phyloP scores from a whole-genome alignment of 2,888 invertebrate genomes.

The Parnassius glacialis region DNA sequence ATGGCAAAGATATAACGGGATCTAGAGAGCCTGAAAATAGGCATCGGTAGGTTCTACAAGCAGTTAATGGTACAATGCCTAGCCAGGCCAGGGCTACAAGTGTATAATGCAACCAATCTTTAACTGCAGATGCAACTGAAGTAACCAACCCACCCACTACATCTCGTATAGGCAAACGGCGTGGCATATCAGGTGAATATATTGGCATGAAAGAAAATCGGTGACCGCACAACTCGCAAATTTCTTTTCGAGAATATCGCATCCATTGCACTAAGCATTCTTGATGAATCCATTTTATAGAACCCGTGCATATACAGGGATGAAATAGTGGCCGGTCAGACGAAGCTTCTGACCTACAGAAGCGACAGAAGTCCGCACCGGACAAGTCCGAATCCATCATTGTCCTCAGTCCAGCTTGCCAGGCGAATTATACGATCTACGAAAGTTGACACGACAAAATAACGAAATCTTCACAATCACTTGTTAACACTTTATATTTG shows the following conservation, averaged over 20 bases:
- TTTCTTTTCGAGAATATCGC: conserved; percentile 98
- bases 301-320: conserved; percentile 99
- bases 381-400: conserved; percentile 75
- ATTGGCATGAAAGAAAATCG: conserved; percentile 99
- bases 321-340: conserved; percentile 96
- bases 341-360: conserved; percentile 96
- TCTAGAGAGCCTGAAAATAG: conserved; percentile 95
- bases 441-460: conserved; percentile 46
- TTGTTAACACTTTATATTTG: conserved; percentile 1
- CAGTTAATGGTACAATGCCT: conserved; percentile 96
- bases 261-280: conserved; percentile 99
- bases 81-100: conserved; percentile 98
- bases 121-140: conserved; percentile 94
- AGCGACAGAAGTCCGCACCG: conserved; percentile 96
- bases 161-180: conserved; percentile 95
- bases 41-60: conserved; percentile 96
- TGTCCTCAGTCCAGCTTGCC: conserved; percentile 70
- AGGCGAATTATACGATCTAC: conserved; percentile 60
- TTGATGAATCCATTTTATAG: conserved; percentile 99
- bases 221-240: conserved; percentile 98
- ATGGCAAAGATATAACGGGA: conserved; percentile 90
- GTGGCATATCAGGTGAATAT: conserved; percentile 99
- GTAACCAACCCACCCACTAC: conserved; percentile 94
- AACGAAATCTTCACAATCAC: conserved; percentile 26
- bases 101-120: conserved; percentile 98